Evolutionary conservation across 2,113 vertebrate species (phyloP).

Genomic region (Circaetus cinerascens): DNA sequence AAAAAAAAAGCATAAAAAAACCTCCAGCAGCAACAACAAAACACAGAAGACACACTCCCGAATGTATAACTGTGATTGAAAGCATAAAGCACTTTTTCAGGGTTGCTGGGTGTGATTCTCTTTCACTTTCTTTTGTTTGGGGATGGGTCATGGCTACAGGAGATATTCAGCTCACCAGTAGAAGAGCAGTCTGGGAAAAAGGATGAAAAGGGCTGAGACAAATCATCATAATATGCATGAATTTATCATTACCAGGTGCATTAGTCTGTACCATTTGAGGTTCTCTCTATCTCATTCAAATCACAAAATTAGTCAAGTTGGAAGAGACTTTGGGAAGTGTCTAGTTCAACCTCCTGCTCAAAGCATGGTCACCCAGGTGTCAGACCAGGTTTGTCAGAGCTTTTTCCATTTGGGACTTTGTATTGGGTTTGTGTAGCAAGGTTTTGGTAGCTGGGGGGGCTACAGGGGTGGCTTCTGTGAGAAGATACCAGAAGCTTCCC

Average conservation of each 20-base stretch:
- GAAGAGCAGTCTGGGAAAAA: neutral
- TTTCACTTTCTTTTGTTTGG: neutral
- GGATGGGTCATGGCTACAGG: neutral
- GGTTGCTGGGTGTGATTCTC: neutral
- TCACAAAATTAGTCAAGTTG: neutral
- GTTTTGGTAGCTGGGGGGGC: neutral
- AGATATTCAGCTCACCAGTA: neutral
- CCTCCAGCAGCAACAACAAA: neutral
- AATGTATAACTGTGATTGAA: neutral
- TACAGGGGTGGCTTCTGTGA: neutral
- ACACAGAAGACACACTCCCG: neutral
- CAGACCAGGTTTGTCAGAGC: neutral
- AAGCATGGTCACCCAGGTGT: neutral
- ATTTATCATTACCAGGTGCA: neutral
- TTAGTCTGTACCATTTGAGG: neutral
- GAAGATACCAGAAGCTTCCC: neutral
- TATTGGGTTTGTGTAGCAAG: neutral
- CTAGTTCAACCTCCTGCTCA: neutral
- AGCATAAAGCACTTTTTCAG: neutral
- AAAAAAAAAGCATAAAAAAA: neutral
- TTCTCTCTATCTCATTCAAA: neutral
- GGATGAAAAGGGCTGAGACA: neutral
- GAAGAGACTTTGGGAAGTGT: neutral
- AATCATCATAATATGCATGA: neutral
- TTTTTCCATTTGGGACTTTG: neutral